Evolutionary conservation across 2,797 vertebrate genomes (phyloP).

Genomic region (Siniperca undulata): DNA sequence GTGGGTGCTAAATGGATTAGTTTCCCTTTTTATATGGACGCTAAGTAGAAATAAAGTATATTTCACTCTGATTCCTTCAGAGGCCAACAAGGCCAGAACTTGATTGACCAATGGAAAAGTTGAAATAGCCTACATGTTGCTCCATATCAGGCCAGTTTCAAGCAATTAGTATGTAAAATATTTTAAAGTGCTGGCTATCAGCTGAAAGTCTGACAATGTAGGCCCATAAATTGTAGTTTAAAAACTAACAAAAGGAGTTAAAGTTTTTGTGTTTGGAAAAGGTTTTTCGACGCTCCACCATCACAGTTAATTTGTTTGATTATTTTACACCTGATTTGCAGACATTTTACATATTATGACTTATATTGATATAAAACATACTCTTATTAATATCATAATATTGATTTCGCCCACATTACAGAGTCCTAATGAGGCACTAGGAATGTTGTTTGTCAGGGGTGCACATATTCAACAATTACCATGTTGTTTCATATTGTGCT

Average conservation of each 20-base stretch:
- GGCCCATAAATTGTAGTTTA: neutral
- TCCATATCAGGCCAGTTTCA: neutral
- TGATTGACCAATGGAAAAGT: neutral
- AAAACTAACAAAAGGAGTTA: no score
- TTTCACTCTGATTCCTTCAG: no score
- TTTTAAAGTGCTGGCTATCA: neutral
- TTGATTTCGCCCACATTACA: neutral
- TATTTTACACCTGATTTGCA: no score
- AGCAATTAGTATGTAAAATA: neutral
- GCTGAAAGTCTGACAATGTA: no score
- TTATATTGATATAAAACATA: neutral
- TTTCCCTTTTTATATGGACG: no score
- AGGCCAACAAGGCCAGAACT: neutral
- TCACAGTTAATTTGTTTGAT: no score
- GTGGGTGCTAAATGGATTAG: neutral
- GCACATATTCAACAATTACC: no score
- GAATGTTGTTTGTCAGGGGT: no score
- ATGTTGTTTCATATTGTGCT: neutral
- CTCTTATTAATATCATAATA: neutral
- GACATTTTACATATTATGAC: no score
- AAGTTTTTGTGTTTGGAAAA: no score
- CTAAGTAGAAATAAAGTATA: no score
- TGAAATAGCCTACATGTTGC: neutral
- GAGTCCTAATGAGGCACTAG: neutral
- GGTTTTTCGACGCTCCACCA: no score